These are phyloP conservation scores for Cataglyphis rosenhaueri DNA, from an alignment of 2,888 invertebrate genomes.

Conservation along the genomic window DNA sequence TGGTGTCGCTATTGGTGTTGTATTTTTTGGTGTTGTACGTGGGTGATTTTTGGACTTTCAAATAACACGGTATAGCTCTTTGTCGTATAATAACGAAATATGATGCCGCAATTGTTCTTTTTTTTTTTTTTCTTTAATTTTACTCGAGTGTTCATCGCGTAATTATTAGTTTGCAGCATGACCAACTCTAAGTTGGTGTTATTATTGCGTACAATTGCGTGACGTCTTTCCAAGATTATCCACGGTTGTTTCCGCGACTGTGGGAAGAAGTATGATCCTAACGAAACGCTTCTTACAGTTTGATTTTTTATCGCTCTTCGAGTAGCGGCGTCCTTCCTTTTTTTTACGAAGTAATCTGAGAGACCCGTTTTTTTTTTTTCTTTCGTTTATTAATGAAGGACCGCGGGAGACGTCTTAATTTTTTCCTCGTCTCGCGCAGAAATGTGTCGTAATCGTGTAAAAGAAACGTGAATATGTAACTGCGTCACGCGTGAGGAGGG, in stretches of 20 bases:
- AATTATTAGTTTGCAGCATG: slow-evolving; percentile 17
- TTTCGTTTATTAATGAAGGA: slow-evolving; percentile 9
- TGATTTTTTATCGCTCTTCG: neutral
- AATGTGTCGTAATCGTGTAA: slow-evolving; percentile 41
- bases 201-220: neutral
- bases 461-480: slow-evolving; percentile 5
- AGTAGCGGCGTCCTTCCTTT: neutral
- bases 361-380: slow-evolving; percentile 6
- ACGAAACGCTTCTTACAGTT: neutral
- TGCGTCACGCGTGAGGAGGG: slow-evolving; percentile 22
- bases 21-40: slow-evolving; percentile 84
- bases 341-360: slow-evolving; percentile 29
- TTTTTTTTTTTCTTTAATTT: neutral
- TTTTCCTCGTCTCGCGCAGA: slow-evolving; percentile 45
- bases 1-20: slow-evolving; percentile 85
- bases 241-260: neutral
- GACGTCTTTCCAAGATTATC: slow-evolving; percentile 3
- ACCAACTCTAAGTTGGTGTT: neutral
- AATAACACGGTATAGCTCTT: slow-evolving; percentile 79
- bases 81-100: slow-evolving; percentile 48
- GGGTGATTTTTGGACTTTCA: slow-evolving; percentile 78
- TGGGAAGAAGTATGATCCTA: neutral
- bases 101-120: neutral
- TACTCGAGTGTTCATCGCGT: neutral
- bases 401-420: slow-evolving; percentile 52